phyloP scores from a whole-genome alignment of 1,140 invertebrate species.

The Drosophila virilis region DNA sequence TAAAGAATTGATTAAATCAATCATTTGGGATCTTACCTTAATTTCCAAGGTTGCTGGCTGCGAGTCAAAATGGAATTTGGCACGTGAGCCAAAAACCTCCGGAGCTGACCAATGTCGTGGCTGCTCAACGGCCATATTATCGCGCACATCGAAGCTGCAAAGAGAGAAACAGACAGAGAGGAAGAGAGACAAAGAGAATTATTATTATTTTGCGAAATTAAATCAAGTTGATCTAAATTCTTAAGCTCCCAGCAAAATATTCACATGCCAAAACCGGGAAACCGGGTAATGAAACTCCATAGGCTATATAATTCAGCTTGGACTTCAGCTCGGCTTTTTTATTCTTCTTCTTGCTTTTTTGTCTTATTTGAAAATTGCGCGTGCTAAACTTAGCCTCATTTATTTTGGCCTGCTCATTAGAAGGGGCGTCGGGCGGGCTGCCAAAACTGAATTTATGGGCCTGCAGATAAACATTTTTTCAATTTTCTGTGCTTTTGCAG shows the following conservation, averaged over 20 bases:
- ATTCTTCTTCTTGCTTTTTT: too few relatives aligned
- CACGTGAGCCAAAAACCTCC: constrained; percentile 91
- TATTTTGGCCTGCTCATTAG: constrained; percentile 72
- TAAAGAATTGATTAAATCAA: constrained; percentile 26
- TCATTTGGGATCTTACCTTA: constrained; percentile 68
- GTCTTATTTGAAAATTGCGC: constrained; percentile 36
- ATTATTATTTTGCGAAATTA: constrained; percentile 53
- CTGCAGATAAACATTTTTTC: constrained; percentile 64
- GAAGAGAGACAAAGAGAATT: constrained; percentile 45
- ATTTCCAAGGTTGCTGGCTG: constrained; percentile 89
- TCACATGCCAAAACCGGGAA: background rate
- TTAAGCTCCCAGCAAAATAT: constrained; percentile 24
- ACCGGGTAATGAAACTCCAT: constrained; percentile 75
- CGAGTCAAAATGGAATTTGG: constrained; percentile 90
- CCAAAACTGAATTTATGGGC: constrained; percentile 73
- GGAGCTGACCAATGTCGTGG: constrained; percentile 91
- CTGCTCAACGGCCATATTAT: constrained; percentile 88
- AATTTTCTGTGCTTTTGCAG: constrained; percentile 41
- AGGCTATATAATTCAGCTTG: constrained; percentile 21
- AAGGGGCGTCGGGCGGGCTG: constrained; percentile 33
- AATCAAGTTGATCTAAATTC: constrained; percentile 56
- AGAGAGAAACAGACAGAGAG: constrained; percentile 40
- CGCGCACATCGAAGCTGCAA: constrained; percentile 92
- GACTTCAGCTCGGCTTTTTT: too few relatives aligned
- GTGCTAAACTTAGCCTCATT: constrained; percentile 73